These are phyloP conservation scores for Dendropsophus ebraccatus DNA, from an alignment of 2,113 vertebrate genomes.

Conservation along the genomic window DNA sequence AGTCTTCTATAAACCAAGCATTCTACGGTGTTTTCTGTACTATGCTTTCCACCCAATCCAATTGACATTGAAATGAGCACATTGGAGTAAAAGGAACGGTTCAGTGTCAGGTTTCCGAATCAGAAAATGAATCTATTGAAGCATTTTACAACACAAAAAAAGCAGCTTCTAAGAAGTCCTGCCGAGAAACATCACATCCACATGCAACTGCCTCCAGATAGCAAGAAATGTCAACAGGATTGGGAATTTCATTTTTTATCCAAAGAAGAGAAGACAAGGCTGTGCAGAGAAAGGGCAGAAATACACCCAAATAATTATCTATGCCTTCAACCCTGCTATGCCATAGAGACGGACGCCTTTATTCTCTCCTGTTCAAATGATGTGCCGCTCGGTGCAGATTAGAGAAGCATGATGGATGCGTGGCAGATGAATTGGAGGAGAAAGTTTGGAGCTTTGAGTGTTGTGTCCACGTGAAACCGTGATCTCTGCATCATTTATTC, in stretches of 20 bases:
- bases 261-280: fast-evolving
- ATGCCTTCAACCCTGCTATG: fast-evolving
- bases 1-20: not conserved
- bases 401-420: constrained; percentile 16
- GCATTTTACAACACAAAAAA: constrained; percentile 26
- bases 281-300: fast-evolving
- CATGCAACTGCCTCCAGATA: constrained; percentile 21
- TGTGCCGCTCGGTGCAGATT: not conserved
- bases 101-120: not conserved
- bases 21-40: not conserved
- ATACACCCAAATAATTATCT: constrained; percentile 4
- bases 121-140: not conserved
- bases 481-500: constrained; percentile 75
- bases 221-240: constrained; percentile 22
- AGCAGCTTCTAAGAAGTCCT: constrained; percentile 15
- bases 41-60: not conserved
- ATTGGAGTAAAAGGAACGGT: not conserved
- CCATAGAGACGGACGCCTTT: not conserved
- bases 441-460: not conserved
- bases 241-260: not conserved
- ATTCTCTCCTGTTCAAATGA: not conserved
- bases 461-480: constrained; percentile 2
- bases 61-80: not conserved
- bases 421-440: not conserved
- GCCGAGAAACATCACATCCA: not conserved